These are phyloP conservation scores for Vipera latastei DNA, from an alignment of 2,797 vertebrate species.

Conservation along the genomic window DNA sequence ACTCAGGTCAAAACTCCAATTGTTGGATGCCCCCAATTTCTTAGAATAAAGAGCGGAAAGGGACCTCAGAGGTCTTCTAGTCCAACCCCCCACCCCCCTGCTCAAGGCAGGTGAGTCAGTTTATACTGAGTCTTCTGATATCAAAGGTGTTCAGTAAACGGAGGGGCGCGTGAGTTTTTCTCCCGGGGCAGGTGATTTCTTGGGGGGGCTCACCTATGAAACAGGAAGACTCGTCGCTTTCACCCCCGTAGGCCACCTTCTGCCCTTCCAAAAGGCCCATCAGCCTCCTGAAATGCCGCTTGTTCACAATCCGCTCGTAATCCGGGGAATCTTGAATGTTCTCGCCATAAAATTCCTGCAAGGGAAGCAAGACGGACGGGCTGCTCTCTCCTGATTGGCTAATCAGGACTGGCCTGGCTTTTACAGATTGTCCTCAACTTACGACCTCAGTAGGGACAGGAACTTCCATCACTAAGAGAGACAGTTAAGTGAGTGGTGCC, in stretches of 20 bases:
- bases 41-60: not conserved
- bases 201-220: conserved; percentile 77
- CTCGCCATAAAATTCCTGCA: conserved; percentile 88
- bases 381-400: too few relatives aligned
- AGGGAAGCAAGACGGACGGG: not conserved
- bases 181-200: not conserved
- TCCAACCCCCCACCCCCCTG: not conserved
- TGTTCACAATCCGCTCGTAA: conserved; percentile 85
- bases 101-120: not conserved
- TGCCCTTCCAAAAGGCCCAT: conserved; percentile 83
- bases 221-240: conserved; percentile 78
- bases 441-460: not conserved
- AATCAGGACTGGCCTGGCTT: not conserved
- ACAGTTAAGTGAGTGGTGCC: not conserved
- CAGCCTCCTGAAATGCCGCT: conserved; percentile 82
- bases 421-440: not conserved
- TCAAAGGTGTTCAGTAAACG: too few relatives aligned
- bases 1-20: not conserved
- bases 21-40: not conserved
- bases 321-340: conserved; percentile 85
- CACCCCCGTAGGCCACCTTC: conserved; percentile 82
- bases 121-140: not conserved
- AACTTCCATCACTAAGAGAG: not conserved
- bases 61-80: not conserved
- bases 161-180: not conserved